Percentiles rank a stretch among this genome's conserved stretches.
Evolutionary conservation across 1,140 invertebrate genomes (phyloP).

Genomic region (Augochlora pura): DNA sequence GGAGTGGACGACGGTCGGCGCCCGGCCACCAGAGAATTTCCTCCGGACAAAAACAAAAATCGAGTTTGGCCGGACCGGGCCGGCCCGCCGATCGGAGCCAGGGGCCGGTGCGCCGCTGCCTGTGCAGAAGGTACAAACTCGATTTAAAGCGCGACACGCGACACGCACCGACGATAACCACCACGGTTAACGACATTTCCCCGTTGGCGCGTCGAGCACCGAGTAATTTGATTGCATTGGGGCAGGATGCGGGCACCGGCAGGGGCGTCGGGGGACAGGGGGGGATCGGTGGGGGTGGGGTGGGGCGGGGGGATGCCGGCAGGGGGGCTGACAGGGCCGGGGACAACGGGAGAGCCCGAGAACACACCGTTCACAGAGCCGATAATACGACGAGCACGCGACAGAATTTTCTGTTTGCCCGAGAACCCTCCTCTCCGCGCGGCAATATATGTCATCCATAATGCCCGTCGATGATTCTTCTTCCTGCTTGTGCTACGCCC

Average conservation of each 20-base stretch:
- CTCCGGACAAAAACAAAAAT: conserved; percentile 58
- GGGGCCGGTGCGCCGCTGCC: neutral
- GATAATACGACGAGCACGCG: conserved; percentile 59
- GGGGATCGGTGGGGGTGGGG: neutral
- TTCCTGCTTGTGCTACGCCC: neutral
- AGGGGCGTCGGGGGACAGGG: conserved; percentile 32
- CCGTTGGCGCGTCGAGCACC: conserved; percentile 75
- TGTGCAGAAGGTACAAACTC: conserved; percentile 72
- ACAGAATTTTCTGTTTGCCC: conserved; percentile 61
- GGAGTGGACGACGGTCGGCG: neutral
- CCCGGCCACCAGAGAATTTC: conserved; percentile 43
- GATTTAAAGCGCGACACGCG: conserved; percentile 76
- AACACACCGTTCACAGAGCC: conserved; percentile 41
- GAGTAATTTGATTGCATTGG: conserved; percentile 75
- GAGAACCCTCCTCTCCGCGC: neutral
- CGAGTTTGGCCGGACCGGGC: conserved; percentile 50
- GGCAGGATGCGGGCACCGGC: conserved; percentile 55
- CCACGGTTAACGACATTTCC: conserved; percentile 77
- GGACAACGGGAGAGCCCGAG: conserved; percentile 9
- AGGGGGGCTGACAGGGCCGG: neutral
- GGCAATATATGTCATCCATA: neutral
- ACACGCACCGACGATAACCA: conserved; percentile 76
- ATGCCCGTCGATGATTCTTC: neutral
- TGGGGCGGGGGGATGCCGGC: too few relatives aligned
- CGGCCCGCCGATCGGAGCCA: conserved; percentile 22